Conservation (phyloP, 2,113 vertebrate species). For the Nycticebus coucang region DNA sequence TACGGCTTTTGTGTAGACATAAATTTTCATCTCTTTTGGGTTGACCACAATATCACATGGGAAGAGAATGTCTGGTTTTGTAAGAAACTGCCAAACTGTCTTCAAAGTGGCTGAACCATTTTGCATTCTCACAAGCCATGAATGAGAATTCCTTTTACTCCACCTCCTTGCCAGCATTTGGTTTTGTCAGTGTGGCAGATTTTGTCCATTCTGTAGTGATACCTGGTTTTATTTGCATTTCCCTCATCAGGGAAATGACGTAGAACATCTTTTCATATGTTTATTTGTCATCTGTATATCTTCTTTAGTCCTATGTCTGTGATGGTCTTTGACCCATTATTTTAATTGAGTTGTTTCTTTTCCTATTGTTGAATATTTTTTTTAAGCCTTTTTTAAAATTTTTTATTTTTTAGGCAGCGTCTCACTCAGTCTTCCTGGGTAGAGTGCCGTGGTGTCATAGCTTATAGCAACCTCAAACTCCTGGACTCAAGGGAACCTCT, state of each 20-base stretch:
- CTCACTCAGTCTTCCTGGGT: too few species aligned
- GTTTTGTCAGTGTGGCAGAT: not conserved
- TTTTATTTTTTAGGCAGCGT: too few species aligned
- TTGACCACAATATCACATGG: not conserved
- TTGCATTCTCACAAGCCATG: not conserved
- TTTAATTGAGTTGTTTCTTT: not conserved
- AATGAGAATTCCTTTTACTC: not conserved
- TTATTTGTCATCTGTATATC: not conserved
- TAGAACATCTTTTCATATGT: not conserved
- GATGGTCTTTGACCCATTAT: not conserved
- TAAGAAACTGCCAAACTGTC: not conserved
- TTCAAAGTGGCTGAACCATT: not conserved
- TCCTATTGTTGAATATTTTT: not conserved
- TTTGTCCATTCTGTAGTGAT: not conserved
- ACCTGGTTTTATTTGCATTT: not conserved
- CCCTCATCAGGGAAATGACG: too few species aligned
- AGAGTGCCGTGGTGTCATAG: too few species aligned
- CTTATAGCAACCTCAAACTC: too few species aligned
- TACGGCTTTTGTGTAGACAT: not conserved
- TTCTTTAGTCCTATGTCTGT: not conserved
- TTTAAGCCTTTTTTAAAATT: too few species aligned
- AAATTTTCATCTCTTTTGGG: not conserved
- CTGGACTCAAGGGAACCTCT: too few species aligned
- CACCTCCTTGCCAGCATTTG: not conserved
- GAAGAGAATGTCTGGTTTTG: not conserved